phyloP scores from a whole-genome alignment of 2,797 vertebrate genomes.

The Takifugu rubripes region DNA sequence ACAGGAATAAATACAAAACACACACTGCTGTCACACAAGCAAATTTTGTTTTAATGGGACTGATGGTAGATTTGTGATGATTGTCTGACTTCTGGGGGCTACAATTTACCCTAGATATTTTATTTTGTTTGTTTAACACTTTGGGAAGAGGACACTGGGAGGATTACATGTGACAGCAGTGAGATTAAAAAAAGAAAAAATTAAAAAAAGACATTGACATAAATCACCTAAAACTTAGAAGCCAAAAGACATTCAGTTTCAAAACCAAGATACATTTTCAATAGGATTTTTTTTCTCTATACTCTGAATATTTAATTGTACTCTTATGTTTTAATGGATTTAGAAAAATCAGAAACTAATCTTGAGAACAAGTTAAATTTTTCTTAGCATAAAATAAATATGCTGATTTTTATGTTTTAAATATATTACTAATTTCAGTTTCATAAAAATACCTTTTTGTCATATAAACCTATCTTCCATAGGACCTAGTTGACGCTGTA shows the following conservation, averaged over 20 bases:
- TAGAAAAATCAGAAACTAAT: slow-evolving; percentile 57
- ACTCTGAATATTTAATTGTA: slow-evolving; percentile 70
- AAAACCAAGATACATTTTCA: slow-evolving; percentile 67
- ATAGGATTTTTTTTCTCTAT: slow-evolving; percentile 76
- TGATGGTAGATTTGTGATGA: background rate
- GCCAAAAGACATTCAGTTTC: slow-evolving; percentile 58
- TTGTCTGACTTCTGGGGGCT: background rate
- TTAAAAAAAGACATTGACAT: slow-evolving; percentile 19
- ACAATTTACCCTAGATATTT: background rate
- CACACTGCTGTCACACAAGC: slow-evolving; percentile 56
- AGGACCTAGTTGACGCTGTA: slow-evolving; percentile 18
- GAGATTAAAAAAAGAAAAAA: slow-evolving; percentile 61
- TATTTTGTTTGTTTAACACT: background rate
- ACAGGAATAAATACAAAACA: slow-evolving; percentile 71
- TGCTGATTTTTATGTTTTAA: slow-evolving; percentile 75
- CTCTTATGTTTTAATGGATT: slow-evolving; percentile 43
- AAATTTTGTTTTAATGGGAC: slow-evolving; percentile 5
- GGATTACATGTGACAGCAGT: slow-evolving; percentile 56
- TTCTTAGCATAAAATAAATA: slow-evolving; percentile 74
- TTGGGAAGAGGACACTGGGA: background rate
- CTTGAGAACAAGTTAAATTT: slow-evolving; percentile 56
- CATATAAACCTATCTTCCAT: slow-evolving; percentile 43
- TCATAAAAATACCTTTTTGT: slow-evolving; percentile 65
- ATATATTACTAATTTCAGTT: slow-evolving; percentile 76
- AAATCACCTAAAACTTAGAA: slow-evolving; percentile 48